Evolutionary conservation across 1,140 invertebrate species (phyloP), one percentile per base, ranked within the genome.

Genomic region (Scylla paramamosain): DNA sequence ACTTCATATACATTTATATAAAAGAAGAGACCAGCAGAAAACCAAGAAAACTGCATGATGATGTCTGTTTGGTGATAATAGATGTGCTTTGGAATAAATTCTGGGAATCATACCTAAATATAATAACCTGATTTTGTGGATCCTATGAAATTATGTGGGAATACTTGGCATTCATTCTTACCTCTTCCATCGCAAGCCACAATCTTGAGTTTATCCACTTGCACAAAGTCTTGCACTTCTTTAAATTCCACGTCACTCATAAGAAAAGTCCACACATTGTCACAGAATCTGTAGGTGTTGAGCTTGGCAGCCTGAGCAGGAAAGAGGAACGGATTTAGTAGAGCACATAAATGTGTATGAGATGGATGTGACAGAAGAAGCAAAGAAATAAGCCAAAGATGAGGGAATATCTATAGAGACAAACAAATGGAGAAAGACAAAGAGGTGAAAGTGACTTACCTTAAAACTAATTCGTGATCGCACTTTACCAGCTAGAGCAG

Each of bases 241-340:
- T 99, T 97, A 96, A 99, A 99, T 97, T 99, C 99, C 16, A 99
- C 99, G 97, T 99, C 99, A 97, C 99, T 99, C 95, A 99, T 97
- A 97, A 99, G 98, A 97, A 99, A 99, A n/a, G 99, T 99, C 99
- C 99, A 99, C 0, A 99, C 99, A 97, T 99, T 99, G 97, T 99
- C 99, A 98, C 99, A 99, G 97, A 99, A 99, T 96, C 99, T 98
- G 97, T 99, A 99, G 0, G 99, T 99, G 96, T 99, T 99, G 95
- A 99, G 97, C 97, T 99, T 99, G 59, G 98, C 99, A 96, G 99
- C 99, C 98, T 98, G 96, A 31, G 96, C 96, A 97, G 97, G 95
- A 88, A 96, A 86, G 52, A 59, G 3, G 10, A 20, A 12, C 28
- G 16, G 52, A 14, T 59, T 59, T 59, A 59, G 2, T 12, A 0